Evolutionary conservation across 2,888 invertebrate genomes (phyloP).

Genomic region (Cinara cedri): DNA sequence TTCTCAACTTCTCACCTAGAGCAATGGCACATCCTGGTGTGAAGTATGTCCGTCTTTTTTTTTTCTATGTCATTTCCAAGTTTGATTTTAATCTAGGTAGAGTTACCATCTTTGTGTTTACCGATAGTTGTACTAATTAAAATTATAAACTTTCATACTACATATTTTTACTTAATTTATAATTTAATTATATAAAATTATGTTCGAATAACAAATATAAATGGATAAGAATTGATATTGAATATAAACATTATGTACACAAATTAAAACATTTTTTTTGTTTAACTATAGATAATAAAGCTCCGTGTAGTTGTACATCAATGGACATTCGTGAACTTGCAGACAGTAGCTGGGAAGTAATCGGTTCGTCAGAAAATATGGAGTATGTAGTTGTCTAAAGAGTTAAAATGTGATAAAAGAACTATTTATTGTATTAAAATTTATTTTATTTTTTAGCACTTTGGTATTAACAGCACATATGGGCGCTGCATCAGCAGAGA

Average conservation of each 20-base stretch:
- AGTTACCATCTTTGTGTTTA: no score
- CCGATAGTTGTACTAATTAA: background rate
- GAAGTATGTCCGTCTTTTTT: no score
- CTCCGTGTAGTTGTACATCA: background rate
- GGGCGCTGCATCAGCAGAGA: background rate
- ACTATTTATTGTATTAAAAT: background rate
- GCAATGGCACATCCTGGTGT: no score
- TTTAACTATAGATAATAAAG: background rate
- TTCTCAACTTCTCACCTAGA: no score
- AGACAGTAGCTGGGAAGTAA: background rate
- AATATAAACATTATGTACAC: no score
- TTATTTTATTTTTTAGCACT: background rate
- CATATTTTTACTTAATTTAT: background rate
- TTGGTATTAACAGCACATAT: background rate
- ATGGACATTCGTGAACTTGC: background rate
- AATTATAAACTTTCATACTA: background rate
- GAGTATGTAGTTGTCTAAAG: background rate
- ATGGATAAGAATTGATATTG: no score
- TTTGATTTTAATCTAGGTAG: no score
- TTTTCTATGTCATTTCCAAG: no score
- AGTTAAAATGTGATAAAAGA: background rate
- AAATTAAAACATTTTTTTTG: background rate
- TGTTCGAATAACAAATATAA: background rate
- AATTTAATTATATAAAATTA: background rate
- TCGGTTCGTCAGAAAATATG: background rate